These are phyloP conservation scores for Leptinotarsa texana DNA, from an alignment of 1,140 invertebrate species.

Conservation along the genomic window DNA sequence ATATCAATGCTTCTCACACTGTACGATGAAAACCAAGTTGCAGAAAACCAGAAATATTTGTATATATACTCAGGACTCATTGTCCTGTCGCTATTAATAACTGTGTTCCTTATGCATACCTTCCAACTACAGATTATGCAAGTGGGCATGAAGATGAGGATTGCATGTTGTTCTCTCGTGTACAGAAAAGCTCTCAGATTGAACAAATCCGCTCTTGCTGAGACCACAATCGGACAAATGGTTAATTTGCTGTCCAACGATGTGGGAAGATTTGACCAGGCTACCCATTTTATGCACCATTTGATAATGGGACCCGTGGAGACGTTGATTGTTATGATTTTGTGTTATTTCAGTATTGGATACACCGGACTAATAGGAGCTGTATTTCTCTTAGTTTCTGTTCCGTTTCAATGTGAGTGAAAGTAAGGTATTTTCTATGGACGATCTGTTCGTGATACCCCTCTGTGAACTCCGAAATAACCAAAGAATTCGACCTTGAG, in stretches of 20 bases:
- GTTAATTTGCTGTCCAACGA: constrained; percentile 89
- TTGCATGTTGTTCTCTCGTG: constrained; percentile 78
- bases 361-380: constrained; percentile 76
- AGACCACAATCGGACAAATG: constrained; percentile 81
- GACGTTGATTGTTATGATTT: constrained; percentile 70
- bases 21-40: constrained; percentile 29
- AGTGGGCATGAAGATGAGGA: constrained; percentile 79
- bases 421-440: too few species aligned
- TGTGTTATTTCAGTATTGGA: constrained; percentile 76
- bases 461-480: too few species aligned
- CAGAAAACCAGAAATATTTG: constrained; percentile 56
- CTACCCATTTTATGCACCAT: constrained; percentile 67
- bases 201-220: constrained; percentile 72
- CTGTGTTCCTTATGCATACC: constrained; percentile 73
- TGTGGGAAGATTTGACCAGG: constrained; percentile 70
- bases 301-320: constrained; percentile 76
- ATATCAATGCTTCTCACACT: constrained; percentile 34
- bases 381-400: constrained; percentile 76
- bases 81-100: constrained; percentile 66
- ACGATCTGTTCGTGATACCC: too few species aligned
- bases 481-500: too few species aligned
- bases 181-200: constrained; percentile 79
- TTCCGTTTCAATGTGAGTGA: constrained; percentile 76
- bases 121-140: constrained; percentile 76
- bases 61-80: constrained; percentile 73